Evolutionary conservation across 2,888 invertebrate species (phyloP), one percentile per base, ranked within the genome.

Genomic region (Cyrtodaria siliqua): DNA sequence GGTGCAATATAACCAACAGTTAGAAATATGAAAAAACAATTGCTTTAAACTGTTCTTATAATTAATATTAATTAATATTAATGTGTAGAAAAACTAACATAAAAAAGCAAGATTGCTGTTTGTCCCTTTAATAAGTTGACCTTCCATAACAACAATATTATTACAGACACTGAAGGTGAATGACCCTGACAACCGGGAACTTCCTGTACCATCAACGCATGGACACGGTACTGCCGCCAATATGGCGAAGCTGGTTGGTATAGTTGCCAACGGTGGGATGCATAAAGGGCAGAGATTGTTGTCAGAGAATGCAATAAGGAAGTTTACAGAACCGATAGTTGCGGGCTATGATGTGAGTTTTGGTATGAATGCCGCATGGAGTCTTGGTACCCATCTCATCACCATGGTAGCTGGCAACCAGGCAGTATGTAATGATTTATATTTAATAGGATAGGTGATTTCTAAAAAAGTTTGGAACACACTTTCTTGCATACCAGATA

Each of bases 221-320:
- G 88, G 88, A 6, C 83, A 80, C 20, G 87, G 86, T 8, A 84
- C 90, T 81, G 86, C 88, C 16, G 70, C 60, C 16, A 84, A 84
- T 33, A 64, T 87, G 70, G 87, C 89, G 16, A 86, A 86, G 63
- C 59, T 89, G 23, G 81, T 83, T 55, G 83, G 87, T 14, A 85
- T 89, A 56, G 55, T 89, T 52, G 86, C 86, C 59, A 88, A 90
- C 75, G 90, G 90, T 33, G 87, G 88, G 4, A 33, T 40, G 23
- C 56, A 56, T 24, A 40, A 81, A 27, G 86, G 84, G 27, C 80
- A 71, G 55, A 63, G 57, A 27, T 57, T 89, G 53, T 55, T 89
- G 47, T 85, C 88, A 14, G 55, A 71, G 18, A 73, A 73, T n/a
- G 66, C 78, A 2, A 80, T 87, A 23, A 55, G 77, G 47, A 77